A percentile compares a stretch with the other conserved stretches of the same genome.
Evolutionary conservation across 2,113 vertebrate genomes (phyloP).

Genomic region (Spilogale gracilis): DNA sequence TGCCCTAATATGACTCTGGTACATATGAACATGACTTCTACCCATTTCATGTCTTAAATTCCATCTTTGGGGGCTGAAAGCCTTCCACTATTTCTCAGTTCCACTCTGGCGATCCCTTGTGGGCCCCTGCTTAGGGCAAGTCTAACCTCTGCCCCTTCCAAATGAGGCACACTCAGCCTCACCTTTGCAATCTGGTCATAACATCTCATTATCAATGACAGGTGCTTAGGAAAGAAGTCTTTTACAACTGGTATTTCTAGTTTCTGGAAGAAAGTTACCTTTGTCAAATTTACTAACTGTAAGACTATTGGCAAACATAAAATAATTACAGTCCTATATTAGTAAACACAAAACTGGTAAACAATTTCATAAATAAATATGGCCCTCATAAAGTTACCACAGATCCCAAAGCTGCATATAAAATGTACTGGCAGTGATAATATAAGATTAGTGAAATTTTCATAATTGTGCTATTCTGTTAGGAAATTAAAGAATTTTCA

Average conservation of each 20-base stretch:
- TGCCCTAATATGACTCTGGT: not conserved
- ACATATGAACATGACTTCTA: not conserved
- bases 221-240: not conserved
- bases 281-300: conserved; percentile 65
- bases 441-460: conserved; percentile 78
- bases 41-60: not conserved
- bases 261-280: conserved; percentile 61
- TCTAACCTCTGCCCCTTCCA: not conserved
- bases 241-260: not conserved
- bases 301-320: conserved; percentile 73
- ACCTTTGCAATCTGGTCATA: not conserved
- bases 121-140: accelerated
- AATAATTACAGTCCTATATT: conserved; percentile 70
- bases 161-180: not conserved
- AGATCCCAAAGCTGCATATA: conserved; percentile 50
- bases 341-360: conserved; percentile 58
- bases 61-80: not conserved
- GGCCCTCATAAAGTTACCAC: conserved; percentile 37
- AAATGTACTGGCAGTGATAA: conserved; percentile 64
- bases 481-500: conserved; percentile 82
- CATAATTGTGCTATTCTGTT: conserved; percentile 82
- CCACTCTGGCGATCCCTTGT: not conserved
- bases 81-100: not conserved
- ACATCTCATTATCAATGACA: not conserved
- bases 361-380: conserved; percentile 76